phyloP scores from a whole-genome alignment of 1,140 invertebrate species.

The Heliothis subflexa region DNA sequence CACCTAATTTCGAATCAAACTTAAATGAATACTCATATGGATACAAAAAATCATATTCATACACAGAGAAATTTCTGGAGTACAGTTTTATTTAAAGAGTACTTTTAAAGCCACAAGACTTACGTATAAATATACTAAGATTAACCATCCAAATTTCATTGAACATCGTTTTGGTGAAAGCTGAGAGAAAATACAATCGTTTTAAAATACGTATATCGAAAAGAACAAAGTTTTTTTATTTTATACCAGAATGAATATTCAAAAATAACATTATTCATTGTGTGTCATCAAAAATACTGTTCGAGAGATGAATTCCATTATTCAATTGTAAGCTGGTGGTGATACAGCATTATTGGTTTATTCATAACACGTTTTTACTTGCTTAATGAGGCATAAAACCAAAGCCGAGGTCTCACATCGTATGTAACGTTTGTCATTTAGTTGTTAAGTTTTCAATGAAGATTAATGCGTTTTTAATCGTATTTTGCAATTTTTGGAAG shows the following conservation, averaged over 20 bases:
- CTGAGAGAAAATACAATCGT: no score
- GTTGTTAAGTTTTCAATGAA: background rate
- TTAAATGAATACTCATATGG: no score
- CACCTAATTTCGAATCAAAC: no score
- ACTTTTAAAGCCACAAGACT: no score
- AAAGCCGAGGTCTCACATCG: background rate
- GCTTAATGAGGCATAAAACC: background rate
- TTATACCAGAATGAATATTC: background rate
- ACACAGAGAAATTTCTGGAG: no score
- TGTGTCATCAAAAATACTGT: conserved; percentile 5
- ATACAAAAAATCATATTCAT: no score
- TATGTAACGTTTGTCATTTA: conserved; percentile 2
- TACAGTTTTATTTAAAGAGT: no score
- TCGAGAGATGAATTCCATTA: conserved; percentile 6
- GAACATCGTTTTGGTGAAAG: no score
- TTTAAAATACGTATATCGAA: no score
- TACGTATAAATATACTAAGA: no score
- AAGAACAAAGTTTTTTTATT: background rate
- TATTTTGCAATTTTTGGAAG: background rate
- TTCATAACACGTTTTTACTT: conserved; percentile 2
- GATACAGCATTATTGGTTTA: background rate
- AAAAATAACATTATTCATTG: background rate
- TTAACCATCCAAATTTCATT: no score
- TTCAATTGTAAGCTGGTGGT: background rate
- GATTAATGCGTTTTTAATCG: background rate